These are phyloP conservation scores for Lutjanus erythropterus DNA, from an alignment of 2,113 vertebrate species.

Conservation along the genomic window DNA sequence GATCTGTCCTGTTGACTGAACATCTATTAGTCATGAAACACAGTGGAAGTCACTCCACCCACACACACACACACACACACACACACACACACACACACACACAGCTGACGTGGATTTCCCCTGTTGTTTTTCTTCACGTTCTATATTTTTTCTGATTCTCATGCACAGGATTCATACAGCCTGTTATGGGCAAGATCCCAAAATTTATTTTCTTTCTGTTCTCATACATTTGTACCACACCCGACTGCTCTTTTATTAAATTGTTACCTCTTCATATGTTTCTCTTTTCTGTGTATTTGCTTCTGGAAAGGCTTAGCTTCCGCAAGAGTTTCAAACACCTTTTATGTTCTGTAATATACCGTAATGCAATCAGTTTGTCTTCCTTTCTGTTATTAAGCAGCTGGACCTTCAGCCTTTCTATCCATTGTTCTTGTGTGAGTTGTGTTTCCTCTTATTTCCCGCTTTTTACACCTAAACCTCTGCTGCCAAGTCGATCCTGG, in stretches of 20 bases:
- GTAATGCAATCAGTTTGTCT: neutral
- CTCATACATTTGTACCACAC: neutral
- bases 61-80: neutral
- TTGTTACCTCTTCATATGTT: neutral
- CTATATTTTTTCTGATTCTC: neutral
- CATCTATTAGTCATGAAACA: constrained; percentile 44
- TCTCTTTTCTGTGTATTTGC: neutral
- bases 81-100: neutral
- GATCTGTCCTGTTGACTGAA: constrained; percentile 57
- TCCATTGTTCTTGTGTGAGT: neutral
- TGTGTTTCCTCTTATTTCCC: constrained; percentile 1
- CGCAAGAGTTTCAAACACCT: too few relatives aligned
- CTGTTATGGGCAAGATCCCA: neutral
- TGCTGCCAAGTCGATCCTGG: neutral
- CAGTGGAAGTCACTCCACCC: constrained; percentile 23
- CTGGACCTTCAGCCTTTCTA: neutral
- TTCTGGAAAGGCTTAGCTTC: neutral
- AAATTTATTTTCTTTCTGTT: neutral
- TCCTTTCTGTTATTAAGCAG: neutral
- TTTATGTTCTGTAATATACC: neutral
- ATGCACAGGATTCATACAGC: neutral
- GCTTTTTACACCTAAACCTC: neutral
- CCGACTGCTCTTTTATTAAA: neutral
- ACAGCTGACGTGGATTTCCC: constrained; percentile 25
- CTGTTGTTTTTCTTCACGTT: neutral